Conservation (phyloP, 2,888 invertebrate genomes). For the Keiferia lycopersicella region DNA sequence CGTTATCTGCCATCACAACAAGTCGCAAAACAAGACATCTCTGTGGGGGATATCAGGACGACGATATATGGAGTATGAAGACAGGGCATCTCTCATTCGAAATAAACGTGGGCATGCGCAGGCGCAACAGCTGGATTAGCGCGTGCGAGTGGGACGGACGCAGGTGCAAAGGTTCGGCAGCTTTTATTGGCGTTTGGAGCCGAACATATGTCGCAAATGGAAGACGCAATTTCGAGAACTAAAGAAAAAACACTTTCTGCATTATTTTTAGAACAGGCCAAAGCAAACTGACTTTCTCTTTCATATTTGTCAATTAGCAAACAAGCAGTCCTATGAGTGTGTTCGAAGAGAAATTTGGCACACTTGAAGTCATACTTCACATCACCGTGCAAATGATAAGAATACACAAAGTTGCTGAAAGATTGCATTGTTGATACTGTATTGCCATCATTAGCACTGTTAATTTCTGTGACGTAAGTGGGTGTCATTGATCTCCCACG, state of each 20-base stretch:
- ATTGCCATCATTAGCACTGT: not conserved
- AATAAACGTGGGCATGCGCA: constrained; percentile 38
- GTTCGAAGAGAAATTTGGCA: constrained; percentile 15
- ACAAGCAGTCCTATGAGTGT: constrained; percentile 3
- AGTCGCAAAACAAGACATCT: constrained; percentile 1
- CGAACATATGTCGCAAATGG: constrained; percentile 55
- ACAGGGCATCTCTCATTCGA: constrained; percentile 29
- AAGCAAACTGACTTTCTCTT: constrained; percentile 24
- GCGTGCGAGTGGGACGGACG: constrained; percentile 75
- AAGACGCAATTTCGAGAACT: constrained; percentile 34
- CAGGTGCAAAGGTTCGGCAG: constrained; percentile 65
- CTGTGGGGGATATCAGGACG: not conserved
- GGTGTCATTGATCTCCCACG: constrained; percentile 26
- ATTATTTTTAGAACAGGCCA: constrained; percentile 26
- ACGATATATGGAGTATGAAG: constrained; percentile 7
- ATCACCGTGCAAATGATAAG: not conserved
- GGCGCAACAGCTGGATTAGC: constrained; percentile 59
- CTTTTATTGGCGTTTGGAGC: constrained; percentile 47
- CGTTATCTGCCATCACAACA: constrained; percentile 7
- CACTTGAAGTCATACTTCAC: constrained; percentile 10
- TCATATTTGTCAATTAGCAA: constrained; percentile 17
- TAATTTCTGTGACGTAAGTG: not conserved
- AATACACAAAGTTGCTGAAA: constrained; percentile 3
- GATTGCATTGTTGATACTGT: not conserved
- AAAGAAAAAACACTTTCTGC: constrained; percentile 38